Conservation (phyloP, 2,113 vertebrate species). For the Donacobius atricapilla region DNA sequence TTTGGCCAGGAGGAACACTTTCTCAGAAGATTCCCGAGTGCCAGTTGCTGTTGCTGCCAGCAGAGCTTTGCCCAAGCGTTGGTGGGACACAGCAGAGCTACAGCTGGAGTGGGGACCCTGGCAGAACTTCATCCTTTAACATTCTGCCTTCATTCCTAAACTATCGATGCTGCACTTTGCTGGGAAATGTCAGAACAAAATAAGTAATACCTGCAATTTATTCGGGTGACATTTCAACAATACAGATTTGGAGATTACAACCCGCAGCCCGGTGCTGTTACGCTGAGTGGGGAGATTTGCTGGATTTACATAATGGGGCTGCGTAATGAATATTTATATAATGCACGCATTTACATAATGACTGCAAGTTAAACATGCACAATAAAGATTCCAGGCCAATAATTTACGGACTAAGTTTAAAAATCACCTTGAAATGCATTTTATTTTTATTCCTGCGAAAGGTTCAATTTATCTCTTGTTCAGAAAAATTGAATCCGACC, state of each 20-base stretch:
- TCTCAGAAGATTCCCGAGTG: rapidly evolving
- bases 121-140: not conserved
- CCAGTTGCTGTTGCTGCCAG: not conserved
- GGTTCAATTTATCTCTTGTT: slow-evolving; percentile 47
- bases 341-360: slow-evolving; percentile 64
- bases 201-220: slow-evolving; percentile 69
- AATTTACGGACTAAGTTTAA: slow-evolving; percentile 64
- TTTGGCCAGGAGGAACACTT: rapidly evolving
- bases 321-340: slow-evolving; percentile 70
- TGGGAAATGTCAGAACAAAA: slow-evolving; percentile 61
- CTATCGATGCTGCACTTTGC: slow-evolving; percentile 45
- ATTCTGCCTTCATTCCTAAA: not conserved
- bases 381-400: slow-evolving; percentile 57
- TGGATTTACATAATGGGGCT: slow-evolving; percentile 68
- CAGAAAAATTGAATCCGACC: slow-evolving; percentile 10
- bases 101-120: not conserved
- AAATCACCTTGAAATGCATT: slow-evolving; percentile 58
- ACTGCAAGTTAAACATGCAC: slow-evolving; percentile 62
- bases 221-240: slow-evolving; percentile 68
- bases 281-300: slow-evolving; percentile 29
- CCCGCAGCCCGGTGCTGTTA: not conserved
- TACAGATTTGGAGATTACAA: slow-evolving; percentile 53
- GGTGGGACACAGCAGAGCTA: not conserved
- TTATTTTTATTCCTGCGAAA: slow-evolving; percentile 49
- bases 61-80: rapidly evolving